phyloP scores from a whole-genome alignment of 2,888 invertebrate genomes.

The Euproctis similis region DNA sequence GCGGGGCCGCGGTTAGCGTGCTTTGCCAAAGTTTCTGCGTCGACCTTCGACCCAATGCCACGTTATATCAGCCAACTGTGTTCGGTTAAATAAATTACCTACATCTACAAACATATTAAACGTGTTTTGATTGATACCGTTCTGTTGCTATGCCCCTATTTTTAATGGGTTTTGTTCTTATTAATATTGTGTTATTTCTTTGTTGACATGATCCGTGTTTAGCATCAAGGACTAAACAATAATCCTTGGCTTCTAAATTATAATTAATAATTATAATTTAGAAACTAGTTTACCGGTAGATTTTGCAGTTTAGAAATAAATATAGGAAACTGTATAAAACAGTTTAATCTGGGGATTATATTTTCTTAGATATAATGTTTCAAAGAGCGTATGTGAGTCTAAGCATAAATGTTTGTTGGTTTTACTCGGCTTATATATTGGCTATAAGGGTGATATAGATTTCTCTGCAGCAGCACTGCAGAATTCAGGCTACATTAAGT shows the following conservation, averaged over 20 bases:
- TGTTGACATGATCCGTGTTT: no score
- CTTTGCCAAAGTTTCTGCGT: constrained; percentile 78
- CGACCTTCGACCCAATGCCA: constrained; percentile 68
- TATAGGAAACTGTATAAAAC: no score
- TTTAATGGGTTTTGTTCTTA: no score
- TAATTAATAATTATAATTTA: no score
- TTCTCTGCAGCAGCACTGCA: constrained; percentile 27
- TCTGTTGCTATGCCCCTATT: constrained; percentile 32
- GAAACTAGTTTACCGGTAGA: no score
- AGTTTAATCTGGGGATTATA: no score
- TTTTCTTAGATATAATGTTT: no score
- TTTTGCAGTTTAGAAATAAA: no score
- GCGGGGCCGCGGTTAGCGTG: constrained; percentile 57
- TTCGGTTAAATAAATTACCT: constrained; percentile 32
- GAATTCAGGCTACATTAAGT: constrained; percentile 49
- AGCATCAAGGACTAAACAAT: no score
- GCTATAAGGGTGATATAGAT: constrained; percentile 4
- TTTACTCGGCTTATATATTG: neutral
- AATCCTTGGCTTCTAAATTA: no score
- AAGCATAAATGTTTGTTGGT: neutral
- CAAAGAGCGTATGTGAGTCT: no score
- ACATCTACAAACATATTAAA: constrained; percentile 4
- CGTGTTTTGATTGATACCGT: constrained; percentile 12
- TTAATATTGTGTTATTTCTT: no score
- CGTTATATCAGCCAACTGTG: constrained; percentile 51